Evolutionary conservation across 2,113 vertebrate species (phyloP).

Genomic region (Aleadryas rufinucha): DNA sequence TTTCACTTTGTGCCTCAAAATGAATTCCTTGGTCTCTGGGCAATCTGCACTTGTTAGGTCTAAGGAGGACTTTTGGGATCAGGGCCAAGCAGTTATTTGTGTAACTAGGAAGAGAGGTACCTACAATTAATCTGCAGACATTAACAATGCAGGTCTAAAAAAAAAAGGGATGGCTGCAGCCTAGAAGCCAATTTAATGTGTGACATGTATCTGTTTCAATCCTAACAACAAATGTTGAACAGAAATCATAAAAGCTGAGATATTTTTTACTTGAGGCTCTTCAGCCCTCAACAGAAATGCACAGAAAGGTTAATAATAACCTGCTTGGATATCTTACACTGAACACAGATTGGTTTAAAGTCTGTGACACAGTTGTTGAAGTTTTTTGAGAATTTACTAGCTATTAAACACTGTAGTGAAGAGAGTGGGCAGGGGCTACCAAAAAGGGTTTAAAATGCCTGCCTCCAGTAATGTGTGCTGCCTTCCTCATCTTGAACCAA

Average conservation of each 20-base stretch:
- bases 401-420: background rate
- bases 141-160: background rate
- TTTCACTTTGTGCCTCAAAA: background rate
- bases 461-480: background rate
- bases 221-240: background rate
- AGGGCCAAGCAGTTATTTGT: background rate
- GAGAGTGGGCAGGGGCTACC: background rate
- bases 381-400: background rate
- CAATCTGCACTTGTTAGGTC: background rate
- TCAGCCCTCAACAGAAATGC: background rate
- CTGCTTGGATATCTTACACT: background rate
- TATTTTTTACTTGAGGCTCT: background rate
- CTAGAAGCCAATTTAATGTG: background rate
- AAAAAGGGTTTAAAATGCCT: background rate
- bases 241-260: background rate
- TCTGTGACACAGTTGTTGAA: background rate
- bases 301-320: background rate
- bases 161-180: background rate
- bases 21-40: background rate
- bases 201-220: background rate
- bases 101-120: background rate
- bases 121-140: background rate
- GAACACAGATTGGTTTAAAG: background rate
- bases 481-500: background rate
- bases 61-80: background rate